Evolutionary conservation across 2,797 vertebrate genomes (phyloP), one percentile per base, ranked within the genome.

Genomic region (Rhynchonycteris naso): DNA sequence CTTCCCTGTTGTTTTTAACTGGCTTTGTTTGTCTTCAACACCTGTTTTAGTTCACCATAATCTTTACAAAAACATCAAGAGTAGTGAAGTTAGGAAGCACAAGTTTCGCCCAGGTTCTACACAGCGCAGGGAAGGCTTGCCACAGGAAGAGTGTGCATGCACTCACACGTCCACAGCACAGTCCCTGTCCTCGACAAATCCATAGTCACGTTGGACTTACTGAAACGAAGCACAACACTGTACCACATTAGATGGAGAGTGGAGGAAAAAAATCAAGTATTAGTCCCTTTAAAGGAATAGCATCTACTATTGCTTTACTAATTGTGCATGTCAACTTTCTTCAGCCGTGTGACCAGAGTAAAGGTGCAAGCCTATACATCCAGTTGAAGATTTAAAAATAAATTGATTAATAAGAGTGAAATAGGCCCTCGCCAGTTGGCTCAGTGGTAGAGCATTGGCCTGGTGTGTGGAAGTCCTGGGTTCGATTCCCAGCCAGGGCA

Each of bases 1-100:
- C 24, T 38, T 63, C 5, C 19, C 47, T 54, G 1, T 24, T 82
- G 72, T 79, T 81, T 88, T 86, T 28, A 88, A 38, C 47, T 65
- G n/a, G 28, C 12, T 65, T 81, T 89, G 28, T 85, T 88, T 96
- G 76, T 69, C 58, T 92, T 88, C 58, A 92, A 92, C 56, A 92
- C 68, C 58, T 79, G 69, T 38, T 86, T 89, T 89, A 76, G 56
- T 59, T 86, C 35, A 80, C 22, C 15, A 24, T 66, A 93, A 76
- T 92, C 89, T 71, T 93, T 83, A 75, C 4, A 90, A 88, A 96
- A 96, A 85, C 85, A 88, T 76, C 50, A 74, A 35, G 13, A 91
- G 65, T 26, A 61, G n/a, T 72, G 54, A 84, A 59, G 54, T 10
- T 10, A 56, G 33, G 50, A 80, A 74, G 35, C 13, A 68, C 38